Evolutionary conservation across 2,888 invertebrate genomes (phyloP), one percentile per base, ranked within the genome.

Genomic region (Syritta pipiens): DNA sequence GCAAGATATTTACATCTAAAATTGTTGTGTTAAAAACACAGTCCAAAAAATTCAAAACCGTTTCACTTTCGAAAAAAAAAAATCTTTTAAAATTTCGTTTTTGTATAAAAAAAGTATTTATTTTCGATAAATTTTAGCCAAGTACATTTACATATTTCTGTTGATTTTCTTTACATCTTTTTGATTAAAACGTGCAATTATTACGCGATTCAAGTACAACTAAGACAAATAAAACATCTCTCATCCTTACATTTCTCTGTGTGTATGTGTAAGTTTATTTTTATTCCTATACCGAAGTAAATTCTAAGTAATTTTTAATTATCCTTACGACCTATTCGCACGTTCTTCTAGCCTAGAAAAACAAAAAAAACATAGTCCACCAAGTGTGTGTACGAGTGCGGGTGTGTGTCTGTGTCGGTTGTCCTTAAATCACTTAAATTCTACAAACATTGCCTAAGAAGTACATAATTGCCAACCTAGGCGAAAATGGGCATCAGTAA

Each of bases 91-190:
- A 14, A 6, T n/a, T n/a, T n/a, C n/a, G n/a, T 26, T 37, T 74
- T 67, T 77, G 65, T 77, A 77, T 71, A 77, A 77, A n/a, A n/a
- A 77, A 72, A 72, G 59, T 72, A 67, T 77, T 77, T 77, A 77
- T 77, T 77, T 60, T 77, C 65, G 72, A 72, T 60, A 55, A 77
- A 72, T 48, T 59, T 55, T 55, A 72, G 53, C 53, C 51, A 65
- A 77, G 55, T 77, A 59, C 49, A 57, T 49, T 4, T 63, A 75
- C 71, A 71, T n/a, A 49, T 59, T 30, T 55, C 19, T 22, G 26
- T 46, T 40, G 22, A 35, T 35, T 60, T 35, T 60, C 35, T 30
- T 53, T 53, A 55, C 26, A 62, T 40, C 10, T 62, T 28, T 24
- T 71, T 71, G 53, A 53, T 48, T 71, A 48, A 30, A 48, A 40